These are phyloP conservation scores for Oedothorax gibbosus DNA, from an alignment of 1,140 invertebrate species.

Conservation along the genomic window DNA sequence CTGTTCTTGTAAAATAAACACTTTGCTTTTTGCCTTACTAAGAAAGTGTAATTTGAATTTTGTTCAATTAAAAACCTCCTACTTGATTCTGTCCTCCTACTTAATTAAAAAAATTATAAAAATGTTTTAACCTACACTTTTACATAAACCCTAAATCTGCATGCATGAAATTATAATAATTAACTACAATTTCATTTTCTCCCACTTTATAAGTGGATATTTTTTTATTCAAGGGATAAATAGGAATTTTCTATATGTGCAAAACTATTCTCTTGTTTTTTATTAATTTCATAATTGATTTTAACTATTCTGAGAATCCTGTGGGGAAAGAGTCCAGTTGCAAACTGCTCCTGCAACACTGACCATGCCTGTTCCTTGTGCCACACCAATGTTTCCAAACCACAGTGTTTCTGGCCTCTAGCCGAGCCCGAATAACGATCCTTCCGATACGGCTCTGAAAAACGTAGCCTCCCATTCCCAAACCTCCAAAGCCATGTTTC, in stretches of 20 bases:
- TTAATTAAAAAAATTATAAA: no score
- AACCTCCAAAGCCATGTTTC: constrained; percentile 43
- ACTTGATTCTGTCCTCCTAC: no score
- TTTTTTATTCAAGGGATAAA: not conserved
- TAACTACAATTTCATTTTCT: no score
- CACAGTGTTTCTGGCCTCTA: constrained; percentile 34
- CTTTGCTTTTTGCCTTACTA: no score
- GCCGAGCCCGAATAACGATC: constrained; percentile 27
- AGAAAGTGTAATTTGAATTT: no score
- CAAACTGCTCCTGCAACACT: constrained; percentile 38
- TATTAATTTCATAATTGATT: constrained; percentile 54
- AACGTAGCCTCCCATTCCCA: constrained; percentile 55
- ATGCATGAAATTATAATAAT: no score
- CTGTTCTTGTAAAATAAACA: no score
- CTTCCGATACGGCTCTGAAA: constrained; percentile 48
- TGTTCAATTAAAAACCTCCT: no score
- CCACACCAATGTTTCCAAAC: constrained; percentile 44
- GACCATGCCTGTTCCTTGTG: constrained; percentile 51
- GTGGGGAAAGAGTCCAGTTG: constrained; percentile 45
- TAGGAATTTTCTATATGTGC: constrained; percentile 21
- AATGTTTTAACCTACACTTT: no score
- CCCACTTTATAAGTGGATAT: no score
- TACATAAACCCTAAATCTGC: no score
- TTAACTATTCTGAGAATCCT: constrained; percentile 57
- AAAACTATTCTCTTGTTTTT: constrained; percentile 38